Conservation (phyloP, 2,113 vertebrate genomes). For the Oplegnathus fasciatus region DNA sequence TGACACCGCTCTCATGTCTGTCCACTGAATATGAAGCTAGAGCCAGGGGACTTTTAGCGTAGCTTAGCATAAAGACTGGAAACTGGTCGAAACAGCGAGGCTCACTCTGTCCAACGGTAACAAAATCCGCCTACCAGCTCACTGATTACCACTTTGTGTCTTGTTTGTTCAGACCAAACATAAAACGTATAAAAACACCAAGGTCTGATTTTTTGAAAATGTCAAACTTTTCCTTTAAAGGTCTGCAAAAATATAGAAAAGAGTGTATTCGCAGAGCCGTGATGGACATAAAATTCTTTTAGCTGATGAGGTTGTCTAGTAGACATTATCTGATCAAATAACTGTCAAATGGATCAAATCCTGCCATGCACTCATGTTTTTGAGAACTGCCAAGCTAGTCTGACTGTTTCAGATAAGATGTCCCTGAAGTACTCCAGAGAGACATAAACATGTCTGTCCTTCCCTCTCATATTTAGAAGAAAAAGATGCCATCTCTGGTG, state of each 20-base stretch:
- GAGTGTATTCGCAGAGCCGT: not conserved
- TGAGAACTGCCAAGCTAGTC: not conserved
- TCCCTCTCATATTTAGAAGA: conserved; percentile 14
- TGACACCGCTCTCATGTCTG: not conserved
- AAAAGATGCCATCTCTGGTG: conserved; percentile 14
- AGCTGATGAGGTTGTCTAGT: not conserved
- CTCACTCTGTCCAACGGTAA: too few relatives aligned
- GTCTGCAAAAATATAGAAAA: not conserved
- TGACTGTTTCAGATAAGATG: conserved; percentile 40
- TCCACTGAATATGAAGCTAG: not conserved
- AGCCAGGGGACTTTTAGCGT: not conserved
- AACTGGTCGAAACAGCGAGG: not conserved
- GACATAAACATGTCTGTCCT: conserved; percentile 36
- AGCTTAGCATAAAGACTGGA: not conserved
- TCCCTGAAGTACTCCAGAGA: conserved; percentile 37
- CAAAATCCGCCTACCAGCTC: too few relatives aligned
- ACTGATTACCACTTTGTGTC: not conserved
- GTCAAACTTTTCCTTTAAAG: not conserved
- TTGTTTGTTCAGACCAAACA: not conserved
- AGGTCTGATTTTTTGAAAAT: too few relatives aligned
- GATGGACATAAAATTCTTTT: not conserved
- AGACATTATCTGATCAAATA: not conserved
- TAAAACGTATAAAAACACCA: too few relatives aligned
- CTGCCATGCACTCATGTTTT: not conserved
- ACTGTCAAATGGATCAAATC: conserved; percentile 4